phyloP scores from a whole-genome alignment of 1,140 invertebrate genomes.

The Drosophila virilis region DNA sequence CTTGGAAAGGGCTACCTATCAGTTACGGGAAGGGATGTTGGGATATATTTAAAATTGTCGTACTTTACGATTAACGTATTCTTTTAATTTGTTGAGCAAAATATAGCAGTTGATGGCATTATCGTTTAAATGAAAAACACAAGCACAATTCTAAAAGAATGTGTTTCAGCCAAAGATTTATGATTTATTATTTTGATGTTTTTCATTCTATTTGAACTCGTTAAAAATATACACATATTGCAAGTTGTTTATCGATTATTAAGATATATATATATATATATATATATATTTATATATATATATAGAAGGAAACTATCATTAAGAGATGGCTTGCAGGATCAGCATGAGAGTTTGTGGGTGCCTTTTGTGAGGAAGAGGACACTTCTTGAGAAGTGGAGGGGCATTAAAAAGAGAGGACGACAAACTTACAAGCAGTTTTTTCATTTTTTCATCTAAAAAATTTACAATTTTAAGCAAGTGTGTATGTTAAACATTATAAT shows the following conservation, averaged over 20 bases:
- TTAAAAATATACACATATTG: slow-evolving; percentile 59
- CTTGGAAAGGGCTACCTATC: background rate
- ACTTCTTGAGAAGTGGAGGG: slow-evolving; percentile 20
- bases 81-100: slow-evolving; percentile 43
- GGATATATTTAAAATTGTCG: no score
- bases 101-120: slow-evolving; percentile 26
- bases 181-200: slow-evolving; percentile 25
- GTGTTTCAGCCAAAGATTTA: slow-evolving; percentile 20
- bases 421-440: slow-evolving; percentile 42
- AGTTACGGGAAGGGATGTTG: no score
- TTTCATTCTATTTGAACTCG: slow-evolving; percentile 52
- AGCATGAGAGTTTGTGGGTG: slow-evolving; percentile 54
- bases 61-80: no score
- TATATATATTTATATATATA: slow-evolving; percentile 40
- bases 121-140: background rate
- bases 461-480: slow-evolving; percentile 52
- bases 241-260: slow-evolving; percentile 49
- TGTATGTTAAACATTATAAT: slow-evolving; percentile 14
- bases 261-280: slow-evolving; percentile 58
- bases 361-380: slow-evolving; percentile 34
- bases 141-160: background rate
- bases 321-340: slow-evolving; percentile 58
- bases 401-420: slow-evolving; percentile 34
- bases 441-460: slow-evolving; percentile 53
- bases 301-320: slow-evolving; percentile 40